Evolutionary conservation across 2,888 invertebrate species (phyloP).

Genomic region (Gonocerus acuteangulatus): DNA sequence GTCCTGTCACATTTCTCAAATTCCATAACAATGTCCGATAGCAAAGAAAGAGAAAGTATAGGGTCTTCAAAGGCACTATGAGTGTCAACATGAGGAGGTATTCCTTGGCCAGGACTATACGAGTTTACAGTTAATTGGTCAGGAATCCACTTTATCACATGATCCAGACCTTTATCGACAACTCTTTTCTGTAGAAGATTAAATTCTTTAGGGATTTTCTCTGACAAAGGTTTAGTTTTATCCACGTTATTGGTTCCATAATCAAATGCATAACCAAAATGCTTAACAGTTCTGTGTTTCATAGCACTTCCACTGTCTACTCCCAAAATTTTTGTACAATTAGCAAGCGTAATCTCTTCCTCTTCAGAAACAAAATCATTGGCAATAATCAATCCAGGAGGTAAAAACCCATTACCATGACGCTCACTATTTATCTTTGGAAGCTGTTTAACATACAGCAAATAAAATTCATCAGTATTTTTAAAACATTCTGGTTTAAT

Average conservation of each 20-base stretch:
- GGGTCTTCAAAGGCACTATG: slow-evolving; percentile 88
- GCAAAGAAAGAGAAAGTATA: slow-evolving; percentile 78
- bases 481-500: slow-evolving; percentile 51
- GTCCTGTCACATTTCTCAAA: slow-evolving; percentile 59
- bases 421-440: slow-evolving; percentile 32
- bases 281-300: slow-evolving; percentile 78
- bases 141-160: slow-evolving; percentile 45
- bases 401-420: slow-evolving; percentile 46
- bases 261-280: slow-evolving; percentile 86
- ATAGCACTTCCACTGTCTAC: slow-evolving; percentile 43
- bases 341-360: slow-evolving; percentile 58
- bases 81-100: slow-evolving; percentile 91
- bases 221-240: slow-evolving; percentile 54
- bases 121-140: slow-evolving; percentile 81
- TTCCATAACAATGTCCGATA: slow-evolving; percentile 79
- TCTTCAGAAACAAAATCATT: slow-evolving; percentile 61
- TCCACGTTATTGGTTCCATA: slow-evolving; percentile 84
- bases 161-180: slow-evolving; percentile 41
- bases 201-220: slow-evolving; percentile 64
- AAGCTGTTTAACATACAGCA: slow-evolving; percentile 51
- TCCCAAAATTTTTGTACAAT: slow-evolving; percentile 46
- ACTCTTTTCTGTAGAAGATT: slow-evolving; percentile 56
- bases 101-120: slow-evolving; percentile 82
- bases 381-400: slow-evolving; percentile 62
- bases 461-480: slow-evolving; percentile 55